Conservation (phyloP, 2,888 invertebrate species). For the Cyclophora albipunctata region DNA sequence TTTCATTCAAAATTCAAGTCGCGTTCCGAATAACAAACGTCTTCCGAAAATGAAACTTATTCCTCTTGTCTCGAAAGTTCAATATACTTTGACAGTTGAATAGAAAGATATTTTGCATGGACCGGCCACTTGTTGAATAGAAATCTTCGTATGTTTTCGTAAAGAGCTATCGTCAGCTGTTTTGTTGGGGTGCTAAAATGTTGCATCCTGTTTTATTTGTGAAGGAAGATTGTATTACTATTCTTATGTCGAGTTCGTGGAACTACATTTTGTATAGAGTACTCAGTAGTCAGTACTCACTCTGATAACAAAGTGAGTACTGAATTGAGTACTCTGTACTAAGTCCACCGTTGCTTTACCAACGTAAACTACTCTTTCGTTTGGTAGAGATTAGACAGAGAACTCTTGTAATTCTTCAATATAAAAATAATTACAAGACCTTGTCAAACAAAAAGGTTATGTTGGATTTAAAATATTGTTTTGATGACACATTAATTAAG, state of each 20-base stretch:
- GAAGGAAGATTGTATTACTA: background rate
- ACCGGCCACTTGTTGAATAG: conserved; percentile 64
- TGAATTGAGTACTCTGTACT: too few relatives aligned
- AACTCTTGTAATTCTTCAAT: too few relatives aligned
- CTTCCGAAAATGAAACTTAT: conserved; percentile 5
- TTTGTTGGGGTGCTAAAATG: conserved; percentile 38
- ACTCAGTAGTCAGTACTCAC: too few relatives aligned
- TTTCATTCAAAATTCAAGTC: background rate
- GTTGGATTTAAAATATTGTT: too few relatives aligned
- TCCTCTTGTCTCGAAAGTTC: conserved; percentile 14
- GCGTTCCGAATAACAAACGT: background rate
- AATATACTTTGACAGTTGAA: conserved; percentile 22
- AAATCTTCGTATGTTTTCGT: conserved; percentile 65
- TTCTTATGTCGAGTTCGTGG: too few relatives aligned
- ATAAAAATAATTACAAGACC: too few relatives aligned
- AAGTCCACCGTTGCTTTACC: too few relatives aligned
- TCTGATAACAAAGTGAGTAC: too few relatives aligned
- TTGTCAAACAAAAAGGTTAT: too few relatives aligned
- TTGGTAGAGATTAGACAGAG: background rate
- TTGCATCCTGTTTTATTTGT: conserved; percentile 11
- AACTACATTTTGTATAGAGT: too few relatives aligned
- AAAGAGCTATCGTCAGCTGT: conserved; percentile 42
- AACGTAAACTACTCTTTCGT: background rate
- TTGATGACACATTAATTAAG: too few relatives aligned
- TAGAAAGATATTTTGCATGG: conserved; percentile 39